Percentiles rank a stretch among this genome's conserved stretches.
Conservation (phyloP, 1,140 invertebrate genomes). For the Cherax destructor region DNA sequence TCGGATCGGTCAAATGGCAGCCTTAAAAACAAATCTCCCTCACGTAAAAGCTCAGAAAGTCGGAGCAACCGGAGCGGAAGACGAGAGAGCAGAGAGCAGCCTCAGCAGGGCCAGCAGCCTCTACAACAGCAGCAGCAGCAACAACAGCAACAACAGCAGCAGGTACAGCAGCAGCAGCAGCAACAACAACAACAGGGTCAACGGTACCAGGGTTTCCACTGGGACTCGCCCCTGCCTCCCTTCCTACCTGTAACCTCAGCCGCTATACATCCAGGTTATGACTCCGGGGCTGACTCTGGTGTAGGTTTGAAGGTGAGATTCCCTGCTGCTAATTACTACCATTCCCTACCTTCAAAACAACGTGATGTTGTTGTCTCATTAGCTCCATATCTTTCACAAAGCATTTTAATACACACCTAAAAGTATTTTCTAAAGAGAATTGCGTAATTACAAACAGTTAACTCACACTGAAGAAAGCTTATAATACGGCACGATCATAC, state of each 20-base stretch:
- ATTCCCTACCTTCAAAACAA: neutral
- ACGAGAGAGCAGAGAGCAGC: constrained; percentile 61
- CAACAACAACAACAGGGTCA: constrained; percentile 37
- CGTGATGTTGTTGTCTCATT: too few relatives aligned
- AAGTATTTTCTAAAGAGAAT: too few relatives aligned
- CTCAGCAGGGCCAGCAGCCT: constrained; percentile 42
- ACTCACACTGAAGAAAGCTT: too few relatives aligned
- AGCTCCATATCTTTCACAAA: too few relatives aligned
- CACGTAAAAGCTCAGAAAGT: constrained; percentile 52
- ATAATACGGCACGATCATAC: too few relatives aligned
- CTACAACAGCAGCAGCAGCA: constrained; percentile 31
- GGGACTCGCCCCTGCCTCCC: constrained; percentile 66
- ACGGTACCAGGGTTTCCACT: constrained; percentile 62
- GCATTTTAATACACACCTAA: too few relatives aligned
- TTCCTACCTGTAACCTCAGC: constrained; percentile 66
- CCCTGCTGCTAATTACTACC: too few relatives aligned
- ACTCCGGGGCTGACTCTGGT: constrained; percentile 71
- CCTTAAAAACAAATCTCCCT: constrained; percentile 63
- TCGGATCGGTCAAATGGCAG: constrained; percentile 62
- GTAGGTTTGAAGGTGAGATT: constrained; percentile 68
- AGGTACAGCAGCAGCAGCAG: constrained; percentile 22
- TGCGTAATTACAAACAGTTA: too few relatives aligned
- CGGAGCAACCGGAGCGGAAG: constrained; percentile 49
- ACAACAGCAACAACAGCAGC: constrained; percentile 24
- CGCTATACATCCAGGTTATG: constrained; percentile 68